A percentile compares a stretch with the other conserved stretches of the same genome.
These are phyloP conservation scores for Saxidomus purpurata DNA, from an alignment of 1,140 invertebrate genomes.

Conservation along the genomic window DNA sequence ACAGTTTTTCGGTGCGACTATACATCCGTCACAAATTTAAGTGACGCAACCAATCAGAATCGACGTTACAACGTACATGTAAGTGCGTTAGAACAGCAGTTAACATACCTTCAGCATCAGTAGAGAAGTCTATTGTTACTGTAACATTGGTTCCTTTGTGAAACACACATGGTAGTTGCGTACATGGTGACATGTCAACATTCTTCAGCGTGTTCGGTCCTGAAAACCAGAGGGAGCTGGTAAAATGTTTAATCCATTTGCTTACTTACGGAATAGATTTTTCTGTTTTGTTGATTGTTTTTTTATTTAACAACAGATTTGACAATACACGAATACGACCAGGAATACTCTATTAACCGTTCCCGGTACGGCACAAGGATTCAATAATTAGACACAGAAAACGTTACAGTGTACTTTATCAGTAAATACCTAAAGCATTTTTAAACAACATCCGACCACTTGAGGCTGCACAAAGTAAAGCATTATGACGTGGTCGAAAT, in stretches of 20 bases:
- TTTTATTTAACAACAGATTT: too few relatives aligned
- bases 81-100: too few relatives aligned
- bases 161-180: not conserved
- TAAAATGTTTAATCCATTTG: not conserved
- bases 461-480: too few relatives aligned
- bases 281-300: not conserved
- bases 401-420: too few relatives aligned
- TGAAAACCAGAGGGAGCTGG: not conserved
- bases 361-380: not conserved
- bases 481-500: too few relatives aligned
- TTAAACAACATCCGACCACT: too few relatives aligned
- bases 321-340: not conserved
- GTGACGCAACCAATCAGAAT: too few relatives aligned
- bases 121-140: constrained; percentile 23
- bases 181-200: constrained; percentile 25
- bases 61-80: too few relatives aligned
- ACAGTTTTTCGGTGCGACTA: too few relatives aligned
- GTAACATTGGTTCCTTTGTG: constrained; percentile 23
- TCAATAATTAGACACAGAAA: too few relatives aligned
- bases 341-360: not conserved
- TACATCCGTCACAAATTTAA: too few relatives aligned
- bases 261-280: not conserved
- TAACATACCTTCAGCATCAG: not conserved
- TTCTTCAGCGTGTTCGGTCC: not conserved
- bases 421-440: too few relatives aligned